Base-by-base conservation (phyloP, 2,797 vertebrate species). In the Onychomys arenicola region DNA sequence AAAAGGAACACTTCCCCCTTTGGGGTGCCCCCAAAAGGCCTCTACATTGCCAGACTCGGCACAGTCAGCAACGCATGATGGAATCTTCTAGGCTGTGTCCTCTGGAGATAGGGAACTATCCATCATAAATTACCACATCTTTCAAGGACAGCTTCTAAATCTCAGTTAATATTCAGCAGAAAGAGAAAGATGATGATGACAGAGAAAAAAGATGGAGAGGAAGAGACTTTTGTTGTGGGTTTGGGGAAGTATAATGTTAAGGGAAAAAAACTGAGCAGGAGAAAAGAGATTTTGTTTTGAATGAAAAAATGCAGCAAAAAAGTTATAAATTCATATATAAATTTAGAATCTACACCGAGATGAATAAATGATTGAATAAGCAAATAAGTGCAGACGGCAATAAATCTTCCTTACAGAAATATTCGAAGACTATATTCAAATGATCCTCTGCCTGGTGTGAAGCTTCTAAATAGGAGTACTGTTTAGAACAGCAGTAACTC, bases 331-430 rank as follows among this genome's bases (percentile, higher is more conserved):
- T 89, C 49, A 81, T 49, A 19, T n/a, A n/a, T n/a, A n/a, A n/a
- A n/a, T n/a, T n/a, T n/a, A n/a, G 9, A 96, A 14, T 61, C 65
- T 87, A 69, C 12, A 52, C 46, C 27, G 32, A 57, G 43, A 88
- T 34, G 27, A 80, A 69, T 84, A 80, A 80, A 71, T 82, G 32
- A 81, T 27, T 80, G 46, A 75, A 90, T 77, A 91, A 93, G 80
- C 19, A 93, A 92, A 83, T 65, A 84, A 84, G 43, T 73, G 55
- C 29, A 83, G 34, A 86, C 3, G 65, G 2, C 73, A 57, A 92
- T 1, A 90, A 75, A 88, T 71, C 32, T 71, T 89, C 6, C 78
- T 94, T 76, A 73, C 7, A 91, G 34, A 93, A 95, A 87, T 65
- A 73, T 80, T 57, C 11, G 16, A 82, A 81, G 49, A 52, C 65